Conservation (phyloP, 35 echinoderm and acorn worm species). For the Apostichopus japonicus region DNA sequence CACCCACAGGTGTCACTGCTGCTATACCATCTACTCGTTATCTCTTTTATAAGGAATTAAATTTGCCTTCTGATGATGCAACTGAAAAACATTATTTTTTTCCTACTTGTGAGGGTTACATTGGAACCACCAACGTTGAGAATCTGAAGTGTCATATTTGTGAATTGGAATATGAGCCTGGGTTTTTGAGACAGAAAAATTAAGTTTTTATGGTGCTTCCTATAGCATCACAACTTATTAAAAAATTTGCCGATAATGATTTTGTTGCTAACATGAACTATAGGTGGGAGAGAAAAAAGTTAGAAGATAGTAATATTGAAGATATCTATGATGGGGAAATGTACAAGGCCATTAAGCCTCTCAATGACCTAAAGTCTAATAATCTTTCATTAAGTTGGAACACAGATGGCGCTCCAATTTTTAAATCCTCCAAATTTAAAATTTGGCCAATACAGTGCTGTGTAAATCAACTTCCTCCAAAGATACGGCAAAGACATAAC, state of each 20-base stretch:
- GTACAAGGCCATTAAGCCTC: slow-evolving; percentile 29
- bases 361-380: neutral
- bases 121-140: neutral
- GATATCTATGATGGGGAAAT: slow-evolving; percentile 31
- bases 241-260: slow-evolving; percentile 1
- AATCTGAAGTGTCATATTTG: neutral
- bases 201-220: neutral
- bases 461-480: slow-evolving; percentile 45
- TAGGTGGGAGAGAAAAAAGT: slow-evolving; percentile 7
- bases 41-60: neutral
- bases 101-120: neutral
- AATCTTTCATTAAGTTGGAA: slow-evolving; percentile 53
- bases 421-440: slow-evolving; percentile 44
- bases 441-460: slow-evolving; percentile 54
- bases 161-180: slow-evolving; percentile 5
- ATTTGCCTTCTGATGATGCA: slow-evolving; percentile 20
- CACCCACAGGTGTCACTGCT: neutral
- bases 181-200: slow-evolving; percentile 6
- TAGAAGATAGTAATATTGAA: neutral
- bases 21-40: neutral
- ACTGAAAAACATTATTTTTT: slow-evolving; percentile 20
- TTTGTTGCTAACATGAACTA: slow-evolving; percentile 28
- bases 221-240: neutral
- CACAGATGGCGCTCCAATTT: slow-evolving; percentile 39
- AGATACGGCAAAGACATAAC: slow-evolving; percentile 20